Evolutionary conservation across 2,797 vertebrate species (phyloP).

Genomic region (Coccyzus lansbergi): DNA sequence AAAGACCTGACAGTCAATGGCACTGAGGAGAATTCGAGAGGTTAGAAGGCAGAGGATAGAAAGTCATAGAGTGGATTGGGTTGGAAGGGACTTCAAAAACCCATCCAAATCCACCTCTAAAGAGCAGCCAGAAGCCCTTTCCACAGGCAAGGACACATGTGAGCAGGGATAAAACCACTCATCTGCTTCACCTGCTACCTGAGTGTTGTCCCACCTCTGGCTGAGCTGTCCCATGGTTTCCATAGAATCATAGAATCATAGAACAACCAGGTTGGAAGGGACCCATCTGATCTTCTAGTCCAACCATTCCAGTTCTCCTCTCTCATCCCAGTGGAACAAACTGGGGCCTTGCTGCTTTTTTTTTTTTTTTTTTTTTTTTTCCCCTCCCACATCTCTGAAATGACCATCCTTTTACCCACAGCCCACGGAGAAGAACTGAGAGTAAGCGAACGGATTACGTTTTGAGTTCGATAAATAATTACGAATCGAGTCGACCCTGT

Average conservation of each 20-base stretch:
- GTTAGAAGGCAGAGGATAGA: not conserved
- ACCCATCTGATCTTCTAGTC: no score
- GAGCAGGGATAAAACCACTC: not conserved
- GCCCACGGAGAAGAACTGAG: not conserved
- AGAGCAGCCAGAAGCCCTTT: not conserved
- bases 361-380: no score
- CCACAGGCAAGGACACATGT: rapidly evolving
- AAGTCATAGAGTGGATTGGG: no score
- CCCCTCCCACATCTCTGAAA: not conserved
- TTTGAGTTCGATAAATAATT: not conserved
- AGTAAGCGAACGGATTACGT: not conserved
- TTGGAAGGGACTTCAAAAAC: no score
- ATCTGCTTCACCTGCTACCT: not conserved
- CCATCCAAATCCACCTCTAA: no score
- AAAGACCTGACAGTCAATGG: not conserved
- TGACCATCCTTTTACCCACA: no score
- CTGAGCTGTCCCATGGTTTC: not conserved
- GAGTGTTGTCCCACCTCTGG: not conserved
- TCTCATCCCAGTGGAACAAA: not conserved
- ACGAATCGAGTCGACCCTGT: no score
- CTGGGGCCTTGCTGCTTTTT: not conserved
- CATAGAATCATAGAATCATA: no score
- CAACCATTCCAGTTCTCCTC: not conserved
- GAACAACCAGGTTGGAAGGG: no score
- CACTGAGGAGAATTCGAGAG: not conserved